These are phyloP conservation scores for Proteles cristata DNA, from an alignment of 2,113 vertebrate species.

Conservation along the genomic window DNA sequence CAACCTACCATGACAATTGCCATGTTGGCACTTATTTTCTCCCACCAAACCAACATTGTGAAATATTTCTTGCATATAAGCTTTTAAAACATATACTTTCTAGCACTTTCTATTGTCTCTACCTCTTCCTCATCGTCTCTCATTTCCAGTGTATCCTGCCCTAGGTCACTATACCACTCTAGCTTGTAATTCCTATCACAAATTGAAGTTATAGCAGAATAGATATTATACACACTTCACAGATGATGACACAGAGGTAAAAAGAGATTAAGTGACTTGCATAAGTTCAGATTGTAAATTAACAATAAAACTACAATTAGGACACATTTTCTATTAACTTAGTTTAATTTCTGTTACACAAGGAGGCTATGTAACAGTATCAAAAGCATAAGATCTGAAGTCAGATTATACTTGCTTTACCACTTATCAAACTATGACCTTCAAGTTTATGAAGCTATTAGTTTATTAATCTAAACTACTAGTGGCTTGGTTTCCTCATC, in stretches of 20 bases:
- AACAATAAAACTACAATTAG: background rate
- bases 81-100: background rate
- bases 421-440: background rate
- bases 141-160: background rate
- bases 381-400: background rate
- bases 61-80: background rate
- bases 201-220: background rate
- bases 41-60: background rate
- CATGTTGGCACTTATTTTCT: background rate
- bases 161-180: background rate
- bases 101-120: background rate
- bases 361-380: background rate
- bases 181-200: background rate
- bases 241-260: background rate
- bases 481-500: background rate
- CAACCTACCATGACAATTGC: background rate
- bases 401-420: background rate
- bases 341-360: background rate
- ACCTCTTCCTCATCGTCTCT: background rate
- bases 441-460: background rate
- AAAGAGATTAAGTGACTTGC: background rate
- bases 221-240: background rate
- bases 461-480: background rate
- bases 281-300: background rate
- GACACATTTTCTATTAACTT: background rate